Percentiles rank a stretch among this genome's conserved stretches.
Evolutionary conservation across 2,888 invertebrate genomes (phyloP).

Genomic region (Sarcophaga subvicina): DNA sequence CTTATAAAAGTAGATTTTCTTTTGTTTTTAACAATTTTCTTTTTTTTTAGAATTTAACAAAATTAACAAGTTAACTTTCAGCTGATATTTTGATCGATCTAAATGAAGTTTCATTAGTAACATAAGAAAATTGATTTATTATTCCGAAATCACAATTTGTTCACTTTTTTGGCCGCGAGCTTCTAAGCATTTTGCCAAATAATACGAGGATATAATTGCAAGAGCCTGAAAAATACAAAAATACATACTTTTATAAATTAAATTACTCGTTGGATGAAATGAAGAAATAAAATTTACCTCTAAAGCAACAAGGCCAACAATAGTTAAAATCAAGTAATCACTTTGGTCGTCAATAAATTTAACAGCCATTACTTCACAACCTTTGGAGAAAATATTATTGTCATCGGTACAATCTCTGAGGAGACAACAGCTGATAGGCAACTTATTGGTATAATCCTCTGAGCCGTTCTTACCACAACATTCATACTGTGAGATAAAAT

Average conservation of each 20-base stretch:
- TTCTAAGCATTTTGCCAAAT: slow-evolving; percentile 69
- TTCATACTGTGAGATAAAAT: slow-evolving; percentile 69
- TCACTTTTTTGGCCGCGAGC: slow-evolving; percentile 61
- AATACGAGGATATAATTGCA: slow-evolving; percentile 70
- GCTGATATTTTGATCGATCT: slow-evolving; percentile 19
- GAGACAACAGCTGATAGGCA: slow-evolving; percentile 77
- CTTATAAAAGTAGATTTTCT: slow-evolving; percentile 31
- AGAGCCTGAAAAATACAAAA: slow-evolving; percentile 61
- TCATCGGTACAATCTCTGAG: slow-evolving; percentile 73
- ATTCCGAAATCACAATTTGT: slow-evolving; percentile 69
- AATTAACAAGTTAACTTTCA: slow-evolving; percentile 53
- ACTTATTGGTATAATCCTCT: slow-evolving; percentile 74
- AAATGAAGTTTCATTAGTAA: slow-evolving; percentile 2
- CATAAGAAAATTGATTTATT: slow-evolving; percentile 19
- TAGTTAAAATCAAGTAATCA: slow-evolving; percentile 70
- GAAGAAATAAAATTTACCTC: slow-evolving; percentile 70
- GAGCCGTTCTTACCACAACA: slow-evolving; percentile 77
- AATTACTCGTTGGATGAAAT: neutral
- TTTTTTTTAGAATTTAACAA: slow-evolving; percentile 10
- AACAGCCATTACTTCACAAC: slow-evolving; percentile 71
- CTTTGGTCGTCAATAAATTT: slow-evolving; percentile 70
- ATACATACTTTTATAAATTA: neutral
- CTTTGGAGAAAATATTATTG: slow-evolving; percentile 73
- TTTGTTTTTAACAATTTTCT: slow-evolving; percentile 30
- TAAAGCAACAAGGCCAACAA: slow-evolving; percentile 70